Evolutionary conservation across 2,888 invertebrate genomes (phyloP).

Genomic region (Volucella bombylans): DNA sequence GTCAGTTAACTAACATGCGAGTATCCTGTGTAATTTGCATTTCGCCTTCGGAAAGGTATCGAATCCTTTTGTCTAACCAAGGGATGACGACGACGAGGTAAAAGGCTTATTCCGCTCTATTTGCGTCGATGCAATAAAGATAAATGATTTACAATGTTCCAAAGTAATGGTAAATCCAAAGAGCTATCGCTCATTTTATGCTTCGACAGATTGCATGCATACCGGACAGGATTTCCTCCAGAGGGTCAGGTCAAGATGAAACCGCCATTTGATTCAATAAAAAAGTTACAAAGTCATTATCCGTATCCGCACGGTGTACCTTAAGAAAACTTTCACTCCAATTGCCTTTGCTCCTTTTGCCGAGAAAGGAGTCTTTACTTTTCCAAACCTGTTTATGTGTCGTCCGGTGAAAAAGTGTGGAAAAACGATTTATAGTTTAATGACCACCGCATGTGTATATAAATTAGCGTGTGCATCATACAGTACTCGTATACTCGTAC

Average conservation of each 20-base stretch:
- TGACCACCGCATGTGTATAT: slow-evolving; percentile 58
- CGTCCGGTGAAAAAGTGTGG: slow-evolving; percentile 17
- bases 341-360: slow-evolving; percentile 16
- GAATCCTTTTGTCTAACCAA: slow-evolving; percentile 33
- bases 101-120: slow-evolving; percentile 59
- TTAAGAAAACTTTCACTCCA: not conserved
- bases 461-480: slow-evolving; percentile 44
- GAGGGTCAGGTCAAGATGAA: slow-evolving; percentile 50
- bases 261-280: slow-evolving; percentile 69
- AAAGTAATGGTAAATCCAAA: slow-evolving; percentile 28
- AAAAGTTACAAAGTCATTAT: slow-evolving; percentile 73
- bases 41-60: slow-evolving; percentile 8
- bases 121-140: slow-evolving; percentile 65
- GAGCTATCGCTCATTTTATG: slow-evolving; percentile 40
- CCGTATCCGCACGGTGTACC: not conserved
- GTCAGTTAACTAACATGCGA: slow-evolving; percentile 24
- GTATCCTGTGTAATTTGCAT: slow-evolving; percentile 56
- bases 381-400: slow-evolving; percentile 46
- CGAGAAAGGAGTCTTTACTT: not conserved
- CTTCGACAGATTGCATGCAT: slow-evolving; percentile 30
- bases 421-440: slow-evolving; percentile 64
- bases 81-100: not conserved
- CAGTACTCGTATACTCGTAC: not conserved
- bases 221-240: slow-evolving; percentile 19
- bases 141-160: slow-evolving; percentile 70